A percentile compares a stretch with the other conserved stretches of the same genome.
These are phyloP conservation scores for Conus betulinus DNA, from an alignment of 1,140 invertebrate genomes.

Conservation along the genomic window DNA sequence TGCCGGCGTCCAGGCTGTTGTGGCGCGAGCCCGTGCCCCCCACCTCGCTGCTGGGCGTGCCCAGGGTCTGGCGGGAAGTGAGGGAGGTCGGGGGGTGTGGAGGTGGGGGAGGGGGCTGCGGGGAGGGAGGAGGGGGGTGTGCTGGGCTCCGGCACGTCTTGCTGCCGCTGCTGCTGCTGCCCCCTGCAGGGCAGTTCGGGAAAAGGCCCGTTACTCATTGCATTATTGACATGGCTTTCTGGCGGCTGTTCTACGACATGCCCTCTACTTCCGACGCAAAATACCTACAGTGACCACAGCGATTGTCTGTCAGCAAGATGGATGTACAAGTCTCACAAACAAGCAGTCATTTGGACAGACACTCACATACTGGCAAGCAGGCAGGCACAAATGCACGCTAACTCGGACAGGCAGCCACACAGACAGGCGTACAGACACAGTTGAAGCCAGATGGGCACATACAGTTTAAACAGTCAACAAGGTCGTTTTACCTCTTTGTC, in stretches of 20 bases:
- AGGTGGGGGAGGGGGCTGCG: not conserved
- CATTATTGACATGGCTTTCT: too few species aligned
- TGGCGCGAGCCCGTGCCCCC: not conserved
- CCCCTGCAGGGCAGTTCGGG: too few species aligned
- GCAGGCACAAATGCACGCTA: not conserved
- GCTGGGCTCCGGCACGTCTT: too few species aligned
- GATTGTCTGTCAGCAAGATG: too few species aligned
- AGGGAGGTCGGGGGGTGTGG: not conserved
- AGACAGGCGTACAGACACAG: not conserved
- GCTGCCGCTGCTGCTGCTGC: too few species aligned
- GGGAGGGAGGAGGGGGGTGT: not conserved
- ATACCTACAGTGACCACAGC: too few species aligned
- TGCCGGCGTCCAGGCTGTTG: slow-evolving; percentile 14
- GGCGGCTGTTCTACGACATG: too few species aligned
- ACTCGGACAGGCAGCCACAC: not conserved
- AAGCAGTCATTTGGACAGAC: not conserved
- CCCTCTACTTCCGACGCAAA: too few species aligned
- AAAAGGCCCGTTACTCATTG: too few species aligned
- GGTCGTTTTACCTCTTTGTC: too few species aligned
- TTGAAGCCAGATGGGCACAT: too few species aligned
- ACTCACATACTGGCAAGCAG: not conserved
- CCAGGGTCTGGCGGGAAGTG: slow-evolving; percentile 57
- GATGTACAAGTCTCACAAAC: not conserved
- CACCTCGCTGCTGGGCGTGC: slow-evolving; percentile 17
- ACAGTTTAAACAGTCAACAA: too few species aligned